Conservation (phyloP, 2,113 vertebrate species). For the Phalacrocorax brasilianus region DNA sequence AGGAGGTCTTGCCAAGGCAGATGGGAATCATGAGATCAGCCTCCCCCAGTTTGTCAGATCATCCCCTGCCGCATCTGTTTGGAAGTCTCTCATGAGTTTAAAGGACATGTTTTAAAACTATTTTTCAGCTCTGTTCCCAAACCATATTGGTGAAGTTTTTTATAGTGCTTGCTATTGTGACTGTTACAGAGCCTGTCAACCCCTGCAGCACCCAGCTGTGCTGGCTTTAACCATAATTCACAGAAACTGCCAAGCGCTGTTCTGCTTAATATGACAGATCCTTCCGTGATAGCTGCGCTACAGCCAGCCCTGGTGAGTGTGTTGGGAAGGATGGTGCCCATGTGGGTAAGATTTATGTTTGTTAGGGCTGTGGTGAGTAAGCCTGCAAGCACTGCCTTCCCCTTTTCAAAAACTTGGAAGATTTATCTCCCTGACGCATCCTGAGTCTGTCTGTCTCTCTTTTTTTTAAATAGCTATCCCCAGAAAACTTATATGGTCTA, state of each 20-base stretch:
- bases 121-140: neutral
- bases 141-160: neutral
- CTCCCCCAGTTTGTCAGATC: neutral
- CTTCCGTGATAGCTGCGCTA: neutral
- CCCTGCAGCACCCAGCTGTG: slow-evolving; percentile 49
- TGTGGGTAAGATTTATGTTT: slow-evolving; percentile 29
- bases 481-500: neutral
- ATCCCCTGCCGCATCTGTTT: neutral
- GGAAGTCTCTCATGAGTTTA: neutral
- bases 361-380: slow-evolving; percentile 19
- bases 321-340: slow-evolving; percentile 28
- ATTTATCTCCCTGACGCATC: neutral
- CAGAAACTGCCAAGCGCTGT: slow-evolving; percentile 12
- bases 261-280: slow-evolving; percentile 39
- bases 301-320: neutral
- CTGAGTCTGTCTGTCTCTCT: neutral
- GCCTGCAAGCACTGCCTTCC: neutral
- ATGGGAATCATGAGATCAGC: neutral
- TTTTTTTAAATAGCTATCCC: neutral
- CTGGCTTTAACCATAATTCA: slow-evolving; percentile 33
- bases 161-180: neutral
- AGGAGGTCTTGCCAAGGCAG: neutral
- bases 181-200: slow-evolving; percentile 29
- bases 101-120: neutral
- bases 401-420: neutral